phyloP scores from a whole-genome alignment of 2,797 vertebrate genomes.

The Cossypha heuglini region DNA sequence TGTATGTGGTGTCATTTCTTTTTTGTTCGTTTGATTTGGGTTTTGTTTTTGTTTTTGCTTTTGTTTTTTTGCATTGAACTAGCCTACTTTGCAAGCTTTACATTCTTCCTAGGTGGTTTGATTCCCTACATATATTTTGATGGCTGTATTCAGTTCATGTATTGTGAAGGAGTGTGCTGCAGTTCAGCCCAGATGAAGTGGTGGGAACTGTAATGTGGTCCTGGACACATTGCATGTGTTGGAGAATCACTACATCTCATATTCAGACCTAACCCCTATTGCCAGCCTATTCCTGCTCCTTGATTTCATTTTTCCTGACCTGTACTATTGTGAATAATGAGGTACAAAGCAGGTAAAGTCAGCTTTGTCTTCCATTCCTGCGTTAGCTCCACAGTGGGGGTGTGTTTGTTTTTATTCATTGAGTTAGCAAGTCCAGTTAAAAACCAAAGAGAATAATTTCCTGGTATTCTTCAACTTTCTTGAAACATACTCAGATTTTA shows the following conservation, averaged over 20 bases:
- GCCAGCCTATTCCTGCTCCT: background rate
- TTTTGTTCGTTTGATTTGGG: background rate
- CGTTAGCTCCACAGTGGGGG: background rate
- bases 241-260: background rate
- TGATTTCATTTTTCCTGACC: background rate
- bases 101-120: background rate
- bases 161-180: background rate
- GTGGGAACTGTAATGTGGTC: background rate
- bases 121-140: background rate
- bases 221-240: rapidly evolving
- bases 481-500: background rate
- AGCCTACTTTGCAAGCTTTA: background rate
- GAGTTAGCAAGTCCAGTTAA: background rate
- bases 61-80: background rate
- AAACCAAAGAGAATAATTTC: background rate
- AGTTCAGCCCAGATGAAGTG: background rate
- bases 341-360: background rate
- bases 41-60: too few relatives aligned
- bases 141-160: background rate
- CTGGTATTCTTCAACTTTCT: background rate
- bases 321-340: background rate
- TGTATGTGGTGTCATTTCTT: background rate
- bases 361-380: background rate
- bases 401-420: background rate
- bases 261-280: background rate